These are phyloP conservation scores for Catagonus wagneri DNA, from an alignment of 2,113 vertebrate genomes.

Conservation along the genomic window DNA sequence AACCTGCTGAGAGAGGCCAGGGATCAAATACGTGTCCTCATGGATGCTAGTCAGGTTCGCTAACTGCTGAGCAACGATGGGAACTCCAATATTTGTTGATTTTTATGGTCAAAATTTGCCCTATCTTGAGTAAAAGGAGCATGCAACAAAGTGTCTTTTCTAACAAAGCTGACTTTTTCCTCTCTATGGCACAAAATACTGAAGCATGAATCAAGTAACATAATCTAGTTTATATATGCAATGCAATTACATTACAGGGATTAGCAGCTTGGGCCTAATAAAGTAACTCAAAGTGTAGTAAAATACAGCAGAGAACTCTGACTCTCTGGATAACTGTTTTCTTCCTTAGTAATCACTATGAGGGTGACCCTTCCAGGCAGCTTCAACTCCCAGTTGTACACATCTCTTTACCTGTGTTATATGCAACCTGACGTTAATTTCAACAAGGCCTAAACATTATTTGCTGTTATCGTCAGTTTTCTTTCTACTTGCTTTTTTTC, in stretches of 20 bases:
- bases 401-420: neutral
- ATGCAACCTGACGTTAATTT: neutral
- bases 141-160: neutral
- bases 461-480: neutral
- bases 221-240: neutral
- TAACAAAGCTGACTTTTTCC: neutral
- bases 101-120: neutral
- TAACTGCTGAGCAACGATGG: too few species aligned
- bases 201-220: neutral
- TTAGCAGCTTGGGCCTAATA: neutral
- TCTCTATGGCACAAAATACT: neutral
- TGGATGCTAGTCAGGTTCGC: too few species aligned
- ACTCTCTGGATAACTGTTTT: neutral
- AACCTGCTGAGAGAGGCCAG: too few species aligned
- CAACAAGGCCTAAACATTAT: neutral
- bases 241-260: neutral
- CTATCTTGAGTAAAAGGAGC: neutral
- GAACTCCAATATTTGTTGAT: neutral
- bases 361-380: neutral
- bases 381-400: neutral
- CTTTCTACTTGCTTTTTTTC: neutral
- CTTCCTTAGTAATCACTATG: neutral
- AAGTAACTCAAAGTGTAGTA: neutral
- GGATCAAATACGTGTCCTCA: too few species aligned
- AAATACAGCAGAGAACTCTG: neutral